Base-by-base conservation (phyloP, 2,797 vertebrate genomes). In the Lutjanus campechanus region DNA sequence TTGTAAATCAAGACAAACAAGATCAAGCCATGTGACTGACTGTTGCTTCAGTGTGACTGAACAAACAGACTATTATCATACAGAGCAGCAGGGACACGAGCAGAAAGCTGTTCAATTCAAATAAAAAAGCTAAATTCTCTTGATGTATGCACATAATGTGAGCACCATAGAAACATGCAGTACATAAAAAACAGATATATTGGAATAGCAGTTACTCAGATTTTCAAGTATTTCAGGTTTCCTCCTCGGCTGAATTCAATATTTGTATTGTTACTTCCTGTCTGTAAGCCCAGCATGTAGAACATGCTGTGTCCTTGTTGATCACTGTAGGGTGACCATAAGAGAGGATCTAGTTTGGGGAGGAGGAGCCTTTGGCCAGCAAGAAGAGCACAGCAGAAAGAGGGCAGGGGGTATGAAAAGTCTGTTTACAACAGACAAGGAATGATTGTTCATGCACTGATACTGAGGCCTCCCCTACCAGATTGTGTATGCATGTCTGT, bases 271-370 rank as follows among this genome's bases (percentile, higher is more conserved):
- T 44, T 50, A 43, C 47, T 40, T 71, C 49, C 20, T 69, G 44
- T 43, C 17, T 41, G n/a, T 16, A 41, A 63, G 49, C 44, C 54
- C 60, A 58, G 60, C 0, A 0, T 40, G 49, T 17, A 66, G 44
- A 70, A 20, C 69, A 53, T 78, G 63, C 44, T 1, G 49, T 63
- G 79, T 79, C 82, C 85, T 81, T 73, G 71, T 62, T 72, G 73
- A 78, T 74, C 60, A 76, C 79, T 78, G 65, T 8, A 76, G 82
- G 77, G 84, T 70, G 69, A 81, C 73, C 49, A 58, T 10, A 44
- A 60, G 66, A 77, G 29, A 76, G 46, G 47, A 54, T 54, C 75
- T 40, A 17, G 46, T 73, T 73, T 40, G 55, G 53, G 61, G 60
- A 86, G 74, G 69, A 64, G 76, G 40, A 72, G 75, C 71, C 81